phyloP scores from a whole-genome alignment of 2,797 vertebrate species.

The Pygocentrus nattereri region DNA sequence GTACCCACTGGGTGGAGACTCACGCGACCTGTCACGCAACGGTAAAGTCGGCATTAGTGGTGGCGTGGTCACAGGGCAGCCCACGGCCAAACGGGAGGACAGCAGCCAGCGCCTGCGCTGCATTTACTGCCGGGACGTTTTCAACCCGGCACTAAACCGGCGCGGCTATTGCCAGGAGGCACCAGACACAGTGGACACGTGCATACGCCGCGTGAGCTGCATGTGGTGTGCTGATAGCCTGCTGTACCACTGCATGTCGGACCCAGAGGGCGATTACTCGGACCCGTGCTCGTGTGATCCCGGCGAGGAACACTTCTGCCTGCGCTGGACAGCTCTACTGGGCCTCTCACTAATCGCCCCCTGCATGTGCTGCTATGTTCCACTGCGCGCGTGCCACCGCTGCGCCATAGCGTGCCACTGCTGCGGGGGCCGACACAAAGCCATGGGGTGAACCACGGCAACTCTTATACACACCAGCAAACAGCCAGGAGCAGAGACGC shows the following conservation, averaged over 20 bases:
- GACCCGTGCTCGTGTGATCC: conserved; percentile 96
- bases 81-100: conserved; percentile 77
- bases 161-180: conserved; percentile 91
- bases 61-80: conserved; percentile 88
- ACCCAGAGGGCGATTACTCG: conserved; percentile 92
- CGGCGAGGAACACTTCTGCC: conserved; percentile 92
- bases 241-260: conserved; percentile 95
- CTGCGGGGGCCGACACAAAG: conserved; percentile 94
- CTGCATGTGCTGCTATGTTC: conserved; percentile 97
- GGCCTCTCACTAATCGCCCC: conserved; percentile 92
- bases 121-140: conserved; percentile 93
- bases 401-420: conserved; percentile 92
- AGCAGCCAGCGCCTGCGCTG: conserved; percentile 84
- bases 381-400: conserved; percentile 90
- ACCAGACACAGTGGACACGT: conserved; percentile 88
- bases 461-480: not conserved
- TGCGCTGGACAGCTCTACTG: conserved; percentile 92
- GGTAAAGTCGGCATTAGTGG: conserved; percentile 70
- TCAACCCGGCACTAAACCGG: conserved; percentile 88
- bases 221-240: conserved; percentile 97
- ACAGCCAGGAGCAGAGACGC: not conserved
- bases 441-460: conserved; percentile 81
- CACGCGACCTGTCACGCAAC: conserved; percentile 75
- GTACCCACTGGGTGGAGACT: conserved; percentile 79
- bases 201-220: conserved; percentile 92